These are phyloP conservation scores for Piliocolobus tephrosceles DNA, from an alignment of 2,113 vertebrate species.

Conservation along the genomic window DNA sequence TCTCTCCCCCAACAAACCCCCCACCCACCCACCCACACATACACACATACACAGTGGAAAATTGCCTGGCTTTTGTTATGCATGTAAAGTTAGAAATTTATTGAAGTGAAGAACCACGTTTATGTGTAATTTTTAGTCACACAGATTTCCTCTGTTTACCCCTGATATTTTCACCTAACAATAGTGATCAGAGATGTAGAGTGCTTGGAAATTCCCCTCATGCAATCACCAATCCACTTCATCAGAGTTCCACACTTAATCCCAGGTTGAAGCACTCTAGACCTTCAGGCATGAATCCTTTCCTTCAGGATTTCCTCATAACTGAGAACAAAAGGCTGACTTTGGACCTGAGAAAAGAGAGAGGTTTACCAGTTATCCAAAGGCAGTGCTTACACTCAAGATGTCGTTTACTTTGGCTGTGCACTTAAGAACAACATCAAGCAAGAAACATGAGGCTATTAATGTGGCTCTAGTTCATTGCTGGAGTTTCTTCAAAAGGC, in stretches of 20 bases:
- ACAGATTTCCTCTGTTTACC: background rate
- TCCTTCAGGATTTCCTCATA: background rate
- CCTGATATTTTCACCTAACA: background rate
- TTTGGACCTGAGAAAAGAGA: background rate
- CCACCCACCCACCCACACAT: background rate
- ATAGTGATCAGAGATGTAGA: background rate
- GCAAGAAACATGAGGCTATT: background rate
- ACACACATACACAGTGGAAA: background rate
- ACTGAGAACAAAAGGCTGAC: background rate
- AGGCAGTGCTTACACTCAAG: background rate
- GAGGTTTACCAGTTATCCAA: background rate
- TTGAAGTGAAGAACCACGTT: background rate
- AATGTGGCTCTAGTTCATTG: background rate
- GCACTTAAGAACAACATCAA: background rate
- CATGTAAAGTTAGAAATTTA: background rate
- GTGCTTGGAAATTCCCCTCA: background rate
- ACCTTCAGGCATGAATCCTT: background rate
- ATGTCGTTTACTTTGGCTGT: background rate
- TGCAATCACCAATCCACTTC: background rate
- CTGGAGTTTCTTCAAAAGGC: background rate
- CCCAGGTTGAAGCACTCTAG: background rate
- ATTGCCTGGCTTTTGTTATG: background rate
- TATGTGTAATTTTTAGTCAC: background rate
- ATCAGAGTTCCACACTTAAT: background rate
- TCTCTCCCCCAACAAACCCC: rapidly evolving